Base-by-base conservation (phyloP, 2,888 invertebrate species). In the Onthophagus sagittarius region DNA sequence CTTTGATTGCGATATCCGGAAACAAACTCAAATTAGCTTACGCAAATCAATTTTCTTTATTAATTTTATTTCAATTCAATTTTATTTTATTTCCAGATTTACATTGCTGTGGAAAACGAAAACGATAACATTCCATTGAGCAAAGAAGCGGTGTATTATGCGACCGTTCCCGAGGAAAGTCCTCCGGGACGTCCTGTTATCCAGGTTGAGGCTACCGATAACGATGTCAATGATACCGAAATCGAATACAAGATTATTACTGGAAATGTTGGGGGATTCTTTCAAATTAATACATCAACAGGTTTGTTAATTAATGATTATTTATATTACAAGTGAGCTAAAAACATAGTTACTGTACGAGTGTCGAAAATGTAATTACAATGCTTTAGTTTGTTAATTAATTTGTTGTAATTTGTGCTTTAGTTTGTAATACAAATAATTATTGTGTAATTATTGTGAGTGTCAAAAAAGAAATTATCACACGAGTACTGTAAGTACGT, bases 111-210 rank as follows among this genome's bases (percentile, higher is more conserved):
- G 77, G 87, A 91, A 79, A 97, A 99, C 87, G 94, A 93, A 82
- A 99, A 99, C 87, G 99, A 99, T 88, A 96, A 98, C 88, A 92
- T 92, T 64, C 99, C 99, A 72, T 88, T 97, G 85, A 95, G 97
- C 76, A 90, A 90, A 79, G 90, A 91, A 80, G 95, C 98, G 11
- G 92, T 94, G 75, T 98, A 98, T 87, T 90, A 92, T 83, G 93
- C 94, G 2, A 88, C 88, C 33, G 90, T 98, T 75, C 84, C 88
- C 39, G 97, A 97, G 88, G 94, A 94, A 84, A 92, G 94, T 80
- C 90, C 90, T 11, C 87, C 89, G 53, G 93, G 92, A 78, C 89
- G 91, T 76, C 88, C 88, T 76, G 92, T 98, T 72, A 88, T 93
- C 53, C 89, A 91, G 83, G 89, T 98, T 73, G 88, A 88, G 77